Evolutionary conservation across 2,113 vertebrate species (phyloP).

Genomic region (Dicerorhinus sumatrensis): DNA sequence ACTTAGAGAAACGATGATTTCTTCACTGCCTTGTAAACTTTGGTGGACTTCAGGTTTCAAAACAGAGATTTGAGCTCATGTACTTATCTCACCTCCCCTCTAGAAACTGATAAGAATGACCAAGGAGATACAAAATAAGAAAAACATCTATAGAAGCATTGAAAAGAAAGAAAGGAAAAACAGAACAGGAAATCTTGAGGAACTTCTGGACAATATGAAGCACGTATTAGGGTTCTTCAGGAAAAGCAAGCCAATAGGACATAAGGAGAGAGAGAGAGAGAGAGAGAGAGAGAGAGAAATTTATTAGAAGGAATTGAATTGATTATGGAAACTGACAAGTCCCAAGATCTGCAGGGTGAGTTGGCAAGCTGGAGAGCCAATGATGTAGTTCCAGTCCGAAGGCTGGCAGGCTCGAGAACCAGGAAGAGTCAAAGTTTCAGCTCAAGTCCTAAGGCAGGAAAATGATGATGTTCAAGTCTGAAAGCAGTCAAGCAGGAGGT

Average conservation of each 20-base stretch:
- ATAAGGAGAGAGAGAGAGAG: background rate
- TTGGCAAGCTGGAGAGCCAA: background rate
- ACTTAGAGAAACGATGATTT: rapidly evolving
- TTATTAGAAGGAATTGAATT: background rate
- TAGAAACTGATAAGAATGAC: background rate
- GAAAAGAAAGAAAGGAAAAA: background rate
- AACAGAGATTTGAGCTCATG: background rate
- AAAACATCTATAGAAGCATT: background rate
- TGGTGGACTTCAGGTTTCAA: background rate
- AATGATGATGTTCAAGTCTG: background rate
- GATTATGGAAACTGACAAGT: background rate
- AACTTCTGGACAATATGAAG: background rate
- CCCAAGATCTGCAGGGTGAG: background rate
- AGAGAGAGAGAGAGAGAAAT: background rate
- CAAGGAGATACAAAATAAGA: background rate
- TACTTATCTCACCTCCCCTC: background rate
- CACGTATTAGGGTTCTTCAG: background rate
- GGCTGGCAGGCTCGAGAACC: background rate
- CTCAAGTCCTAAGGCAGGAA: background rate
- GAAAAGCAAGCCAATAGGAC: background rate
- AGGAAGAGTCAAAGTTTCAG: background rate
- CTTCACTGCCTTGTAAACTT: background rate
- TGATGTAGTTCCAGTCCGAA: background rate
- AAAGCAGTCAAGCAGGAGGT: background rate
- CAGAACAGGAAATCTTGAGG: background rate